These are phyloP conservation scores for Neodiprion virginianus DNA, from an alignment of 1,140 invertebrate species.

Conservation along the genomic window DNA sequence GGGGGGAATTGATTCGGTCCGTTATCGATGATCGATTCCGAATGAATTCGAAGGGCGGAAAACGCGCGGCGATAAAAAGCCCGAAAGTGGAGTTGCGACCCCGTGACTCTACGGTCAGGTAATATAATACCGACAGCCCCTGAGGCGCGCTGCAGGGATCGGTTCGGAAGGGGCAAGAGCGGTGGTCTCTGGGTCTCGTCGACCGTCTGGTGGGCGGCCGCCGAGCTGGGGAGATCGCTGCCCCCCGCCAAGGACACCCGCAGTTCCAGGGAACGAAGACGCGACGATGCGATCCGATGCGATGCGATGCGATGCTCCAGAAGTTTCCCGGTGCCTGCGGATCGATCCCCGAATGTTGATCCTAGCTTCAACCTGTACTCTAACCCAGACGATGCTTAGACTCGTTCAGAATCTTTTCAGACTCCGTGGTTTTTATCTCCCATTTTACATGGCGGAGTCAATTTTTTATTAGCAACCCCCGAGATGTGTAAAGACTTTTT, in stretches of 20 bases:
- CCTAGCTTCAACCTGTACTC: neutral
- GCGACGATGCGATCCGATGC: neutral
- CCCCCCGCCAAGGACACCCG: slow-evolving; percentile 52
- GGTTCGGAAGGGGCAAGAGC: neutral
- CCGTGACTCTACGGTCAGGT: neutral
- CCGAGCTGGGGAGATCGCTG: slow-evolving; percentile 48
- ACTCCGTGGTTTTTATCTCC: too few species aligned
- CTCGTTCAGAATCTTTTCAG: too few species aligned
- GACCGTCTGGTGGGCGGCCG: slow-evolving; percentile 39
- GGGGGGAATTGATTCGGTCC: neutral
- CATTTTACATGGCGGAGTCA: too few species aligned
- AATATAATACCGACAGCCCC: slow-evolving; percentile 1
- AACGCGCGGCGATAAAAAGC: neutral
- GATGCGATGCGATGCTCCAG: neutral
- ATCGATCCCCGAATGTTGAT: neutral
- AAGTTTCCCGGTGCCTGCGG: neutral
- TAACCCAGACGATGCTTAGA: neutral
- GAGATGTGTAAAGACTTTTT: too few species aligned
- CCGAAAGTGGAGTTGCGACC: neutral
- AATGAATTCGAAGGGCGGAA: neutral
- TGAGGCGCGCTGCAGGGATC: neutral
- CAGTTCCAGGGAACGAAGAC: slow-evolving; percentile 30
- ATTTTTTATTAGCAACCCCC: too few species aligned
- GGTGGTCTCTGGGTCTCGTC: slow-evolving; percentile 19
- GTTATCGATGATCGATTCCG: neutral